Conservation (phyloP, 2,113 vertebrate species). For the Jaculus jaculus region DNA sequence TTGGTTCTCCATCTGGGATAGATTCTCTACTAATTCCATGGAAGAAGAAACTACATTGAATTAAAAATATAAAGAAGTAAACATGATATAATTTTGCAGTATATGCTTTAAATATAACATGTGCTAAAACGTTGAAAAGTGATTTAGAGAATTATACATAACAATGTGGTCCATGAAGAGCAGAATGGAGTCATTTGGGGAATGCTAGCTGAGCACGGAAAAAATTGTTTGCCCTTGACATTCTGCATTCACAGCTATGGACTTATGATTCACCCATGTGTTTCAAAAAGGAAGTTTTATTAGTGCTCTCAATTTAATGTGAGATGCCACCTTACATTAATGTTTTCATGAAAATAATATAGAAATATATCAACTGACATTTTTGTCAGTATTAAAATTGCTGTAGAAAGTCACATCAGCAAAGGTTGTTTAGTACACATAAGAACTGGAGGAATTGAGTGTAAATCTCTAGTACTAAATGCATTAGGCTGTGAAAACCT, state of each 20-base stretch:
- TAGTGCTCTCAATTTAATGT: background rate
- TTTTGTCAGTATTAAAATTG: background rate
- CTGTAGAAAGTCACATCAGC: background rate
- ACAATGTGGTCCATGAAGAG: background rate
- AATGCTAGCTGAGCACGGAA: background rate
- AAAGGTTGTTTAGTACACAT: background rate
- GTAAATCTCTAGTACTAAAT: background rate
- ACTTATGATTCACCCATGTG: background rate
- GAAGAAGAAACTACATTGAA: background rate
- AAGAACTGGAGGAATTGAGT: background rate
- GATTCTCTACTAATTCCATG: background rate
- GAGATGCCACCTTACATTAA: background rate
- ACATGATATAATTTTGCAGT: background rate
- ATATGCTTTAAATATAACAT: background rate
- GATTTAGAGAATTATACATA: conserved; percentile 7
- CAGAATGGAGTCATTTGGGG: background rate
- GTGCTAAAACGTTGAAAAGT: background rate
- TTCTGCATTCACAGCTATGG: background rate
- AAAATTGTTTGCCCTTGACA: conserved; percentile 4
- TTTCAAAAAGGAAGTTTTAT: background rate
- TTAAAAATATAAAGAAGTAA: too few species aligned
- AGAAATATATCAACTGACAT: background rate
- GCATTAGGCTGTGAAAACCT: background rate
- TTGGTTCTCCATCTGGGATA: background rate
- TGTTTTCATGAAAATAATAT: background rate